Evolutionary conservation across 1,140 invertebrate genomes (phyloP), one percentile per base, ranked within the genome.

Genomic region (Pseudomyrmex dendroicus): DNA sequence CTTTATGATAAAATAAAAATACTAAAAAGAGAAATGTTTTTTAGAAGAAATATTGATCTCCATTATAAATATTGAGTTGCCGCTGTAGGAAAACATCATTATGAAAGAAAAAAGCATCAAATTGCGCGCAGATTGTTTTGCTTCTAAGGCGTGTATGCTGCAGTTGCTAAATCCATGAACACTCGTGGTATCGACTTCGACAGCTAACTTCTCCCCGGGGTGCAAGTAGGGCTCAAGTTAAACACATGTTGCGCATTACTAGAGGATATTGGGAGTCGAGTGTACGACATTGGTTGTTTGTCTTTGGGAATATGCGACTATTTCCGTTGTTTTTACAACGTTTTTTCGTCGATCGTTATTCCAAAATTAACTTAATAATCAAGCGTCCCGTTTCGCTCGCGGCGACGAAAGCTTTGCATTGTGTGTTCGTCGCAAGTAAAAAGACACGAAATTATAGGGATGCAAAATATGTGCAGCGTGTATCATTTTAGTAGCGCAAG

Each of bases 171-270:
- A 64, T 64, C 73, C 83, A 82, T 82, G 80, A 83, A 78, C 73
- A 83, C 67, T 68, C 52, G 61, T 46, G 62, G 83, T 80, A 86
- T 88, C 84, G 73, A 84, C 77, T 68, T 72, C 44, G 56, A 77
- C 66, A 74, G 68, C 74, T 76, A 72, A 68, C 84, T 80, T 80
- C 82, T 84, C 84, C 82, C 84, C 52, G 63, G 83, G 82, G 77
- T 77, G 82, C 57, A 66, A 72, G 59, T 74, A 25, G 54, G 68
- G 59, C 68, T 68, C 72, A 68, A 88, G 63, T 77, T 74, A 77
- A 86, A 83, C 88, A 89, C 73, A 82, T 89, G 88, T 87, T 89
- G 82, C 82, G 73, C 78, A 86, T 89, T 85, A 88, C 66, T 76
- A 22, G 62, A 74, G 84, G 68, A 82, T 85, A 89, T 85, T 61